Percentiles rank a stretch among this genome's conserved stretches.
phyloP scores from a whole-genome alignment of 2,888 invertebrate species.

The Pterostichus niger region DNA sequence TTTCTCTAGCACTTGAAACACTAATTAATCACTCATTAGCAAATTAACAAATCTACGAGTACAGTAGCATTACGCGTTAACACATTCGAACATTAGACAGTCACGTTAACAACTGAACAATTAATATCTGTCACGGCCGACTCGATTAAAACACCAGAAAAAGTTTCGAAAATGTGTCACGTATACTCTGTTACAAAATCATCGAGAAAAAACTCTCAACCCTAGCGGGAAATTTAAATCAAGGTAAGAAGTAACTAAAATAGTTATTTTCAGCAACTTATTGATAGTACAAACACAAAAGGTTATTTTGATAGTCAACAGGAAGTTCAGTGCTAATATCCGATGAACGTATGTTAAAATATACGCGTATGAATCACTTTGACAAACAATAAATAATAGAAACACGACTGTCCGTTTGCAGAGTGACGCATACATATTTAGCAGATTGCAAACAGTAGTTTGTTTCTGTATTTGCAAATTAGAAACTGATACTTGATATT shows the following conservation, averaged over 20 bases:
- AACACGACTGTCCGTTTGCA: constrained; percentile 10
- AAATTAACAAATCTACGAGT: not conserved
- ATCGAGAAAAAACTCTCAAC: no score
- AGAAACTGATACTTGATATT: constrained; percentile 52
- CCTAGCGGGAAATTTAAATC: not conserved
- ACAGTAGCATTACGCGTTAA: not conserved
- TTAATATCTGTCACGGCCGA: constrained; percentile 18
- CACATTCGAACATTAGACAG: not conserved
- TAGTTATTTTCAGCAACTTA: not conserved
- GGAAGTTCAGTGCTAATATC: not conserved
- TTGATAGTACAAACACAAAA: constrained; percentile 14
- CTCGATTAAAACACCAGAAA: constrained; percentile 16
- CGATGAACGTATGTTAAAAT: constrained; percentile 15
- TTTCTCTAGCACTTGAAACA: not conserved
- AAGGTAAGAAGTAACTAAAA: not conserved
- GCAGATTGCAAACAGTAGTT: constrained; percentile 54
- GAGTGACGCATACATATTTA: constrained; percentile 9
- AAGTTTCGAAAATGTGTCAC: constrained; percentile 26
- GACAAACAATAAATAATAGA: constrained; percentile 21
- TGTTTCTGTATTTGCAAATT: constrained; percentile 47
- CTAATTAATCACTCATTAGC: constrained; percentile 3
- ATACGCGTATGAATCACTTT: constrained; percentile 16
- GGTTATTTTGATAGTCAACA: not conserved
- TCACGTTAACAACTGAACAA: constrained; percentile 15
- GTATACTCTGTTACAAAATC: not conserved